Evolutionary conservation across 2,797 vertebrate species (phyloP).

Genomic region (Lepilemur ruficaudatus): DNA sequence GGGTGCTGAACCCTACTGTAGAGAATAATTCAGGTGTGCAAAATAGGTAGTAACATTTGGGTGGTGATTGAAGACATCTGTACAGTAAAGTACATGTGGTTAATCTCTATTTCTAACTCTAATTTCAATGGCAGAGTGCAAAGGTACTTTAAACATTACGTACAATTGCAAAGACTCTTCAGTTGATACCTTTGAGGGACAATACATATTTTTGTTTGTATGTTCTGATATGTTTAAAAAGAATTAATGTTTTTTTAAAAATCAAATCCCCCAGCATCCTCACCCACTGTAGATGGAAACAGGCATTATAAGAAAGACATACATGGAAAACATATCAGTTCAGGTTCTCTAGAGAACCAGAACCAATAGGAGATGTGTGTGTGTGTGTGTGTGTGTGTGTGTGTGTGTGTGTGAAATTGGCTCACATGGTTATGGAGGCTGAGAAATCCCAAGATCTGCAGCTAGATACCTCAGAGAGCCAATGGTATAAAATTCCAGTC

Average conservation of each 20-base stretch:
- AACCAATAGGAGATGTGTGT: background rate
- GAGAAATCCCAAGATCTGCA: background rate
- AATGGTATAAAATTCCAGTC: background rate
- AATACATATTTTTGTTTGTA: background rate
- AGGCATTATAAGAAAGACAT: background rate
- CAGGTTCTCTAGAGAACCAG: background rate
- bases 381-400: background rate
- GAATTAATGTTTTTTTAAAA: background rate
- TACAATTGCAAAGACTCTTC: background rate
- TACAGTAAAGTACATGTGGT: background rate
- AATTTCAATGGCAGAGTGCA: background rate
- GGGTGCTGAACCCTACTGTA: fast-evolving
- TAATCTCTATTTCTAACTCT: background rate
- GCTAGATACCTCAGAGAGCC: background rate
- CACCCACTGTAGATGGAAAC: background rate
- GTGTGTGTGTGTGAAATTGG: background rate
- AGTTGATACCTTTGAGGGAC: background rate
- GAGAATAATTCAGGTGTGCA: background rate
- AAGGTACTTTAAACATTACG: background rate
- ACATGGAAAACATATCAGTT: background rate
- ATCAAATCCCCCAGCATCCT: background rate
- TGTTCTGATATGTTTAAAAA: background rate
- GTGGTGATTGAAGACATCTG: background rate
- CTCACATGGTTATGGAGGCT: background rate
- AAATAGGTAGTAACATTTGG: background rate